Percentiles rank a stretch among this genome's conserved stretches.
phyloP scores from a whole-genome alignment of 1,140 invertebrate species.

The Cyphomyrmex costatus region DNA sequence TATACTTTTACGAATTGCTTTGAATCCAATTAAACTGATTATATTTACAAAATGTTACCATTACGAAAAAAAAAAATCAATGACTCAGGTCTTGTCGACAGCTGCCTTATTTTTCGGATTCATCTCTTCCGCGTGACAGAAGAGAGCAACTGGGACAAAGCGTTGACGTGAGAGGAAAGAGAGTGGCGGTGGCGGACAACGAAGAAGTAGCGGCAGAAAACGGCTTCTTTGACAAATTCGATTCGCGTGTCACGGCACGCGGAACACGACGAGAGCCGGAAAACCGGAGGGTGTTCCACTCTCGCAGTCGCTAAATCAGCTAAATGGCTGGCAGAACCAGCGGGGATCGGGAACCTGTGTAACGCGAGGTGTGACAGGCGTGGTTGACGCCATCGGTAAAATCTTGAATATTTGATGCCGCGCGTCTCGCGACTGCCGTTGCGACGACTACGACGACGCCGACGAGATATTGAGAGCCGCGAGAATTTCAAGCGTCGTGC shows the following conservation, averaged over 20 bases:
- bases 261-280: slow-evolving; percentile 81
- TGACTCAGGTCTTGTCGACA: slow-evolving; percentile 58
- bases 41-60: slow-evolving; percentile 18
- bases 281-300: slow-evolving; percentile 78
- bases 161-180: slow-evolving; percentile 42
- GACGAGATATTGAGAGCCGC: slow-evolving; percentile 68
- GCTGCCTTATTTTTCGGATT: slow-evolving; percentile 69
- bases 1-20: background rate
- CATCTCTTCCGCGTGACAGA: background rate
- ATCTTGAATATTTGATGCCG: slow-evolving; percentile 79
- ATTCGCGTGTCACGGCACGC: slow-evolving; percentile 83
- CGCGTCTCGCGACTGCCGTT: slow-evolving; percentile 60
- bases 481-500: slow-evolving; percentile 62
- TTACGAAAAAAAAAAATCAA: background rate
- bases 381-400: slow-evolving; percentile 75
- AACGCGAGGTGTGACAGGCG: slow-evolving; percentile 76
- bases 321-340: slow-evolving; percentile 77
- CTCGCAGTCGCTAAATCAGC: slow-evolving; percentile 80
- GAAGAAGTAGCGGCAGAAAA: slow-evolving; percentile 72
- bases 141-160: slow-evolving; percentile 9
- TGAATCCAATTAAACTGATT: background rate
- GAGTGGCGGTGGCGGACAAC: slow-evolving; percentile 11
- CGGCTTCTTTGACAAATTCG: slow-evolving; percentile 85
- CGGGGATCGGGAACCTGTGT: slow-evolving; percentile 73
- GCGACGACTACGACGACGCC: slow-evolving; percentile 60